Conservation (phyloP, 2,888 invertebrate genomes). For the Seira ritae region DNA sequence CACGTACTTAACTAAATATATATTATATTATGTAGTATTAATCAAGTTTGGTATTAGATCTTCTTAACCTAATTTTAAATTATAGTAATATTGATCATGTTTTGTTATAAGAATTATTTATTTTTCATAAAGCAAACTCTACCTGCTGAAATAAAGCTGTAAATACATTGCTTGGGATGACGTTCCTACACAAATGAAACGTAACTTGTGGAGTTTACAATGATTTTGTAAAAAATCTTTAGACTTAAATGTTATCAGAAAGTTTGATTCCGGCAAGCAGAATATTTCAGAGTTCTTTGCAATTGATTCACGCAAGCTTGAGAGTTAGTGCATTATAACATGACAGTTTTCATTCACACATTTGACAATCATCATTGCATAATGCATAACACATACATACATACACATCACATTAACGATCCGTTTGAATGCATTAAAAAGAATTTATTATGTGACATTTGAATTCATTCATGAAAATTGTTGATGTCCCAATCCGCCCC, state of each 20-base stretch:
- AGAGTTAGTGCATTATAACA: too few relatives aligned
- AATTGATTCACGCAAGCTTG: neutral
- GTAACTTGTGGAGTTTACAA: slow-evolving; percentile 58
- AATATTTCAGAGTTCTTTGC: too few relatives aligned
- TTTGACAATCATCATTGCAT: too few relatives aligned
- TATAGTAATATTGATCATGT: too few relatives aligned
- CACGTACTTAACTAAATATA: slow-evolving; percentile 1
- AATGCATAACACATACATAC: slow-evolving; percentile 20
- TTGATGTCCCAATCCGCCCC: too few relatives aligned
- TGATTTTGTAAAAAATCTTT: slow-evolving; percentile 57
- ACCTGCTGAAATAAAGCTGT: slow-evolving; percentile 92
- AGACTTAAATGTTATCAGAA: slow-evolving; percentile 9
- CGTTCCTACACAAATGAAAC: slow-evolving; percentile 83
- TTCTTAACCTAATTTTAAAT: too few relatives aligned
- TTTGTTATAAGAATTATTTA: too few relatives aligned
- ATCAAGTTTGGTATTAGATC: too few relatives aligned
- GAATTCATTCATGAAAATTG: too few relatives aligned
- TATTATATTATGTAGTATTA: too few relatives aligned
- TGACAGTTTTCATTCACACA: too few relatives aligned
- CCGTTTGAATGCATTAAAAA: neutral
- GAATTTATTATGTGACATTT: neutral
- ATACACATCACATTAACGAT: neutral
- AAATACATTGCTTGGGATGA: slow-evolving; percentile 93
- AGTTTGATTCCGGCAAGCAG: too few relatives aligned
- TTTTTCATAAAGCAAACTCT: slow-evolving; percentile 48